Base-by-base conservation (phyloP, 2,113 vertebrate genomes). In the Calyptommatus sinebrachiatus region DNA sequence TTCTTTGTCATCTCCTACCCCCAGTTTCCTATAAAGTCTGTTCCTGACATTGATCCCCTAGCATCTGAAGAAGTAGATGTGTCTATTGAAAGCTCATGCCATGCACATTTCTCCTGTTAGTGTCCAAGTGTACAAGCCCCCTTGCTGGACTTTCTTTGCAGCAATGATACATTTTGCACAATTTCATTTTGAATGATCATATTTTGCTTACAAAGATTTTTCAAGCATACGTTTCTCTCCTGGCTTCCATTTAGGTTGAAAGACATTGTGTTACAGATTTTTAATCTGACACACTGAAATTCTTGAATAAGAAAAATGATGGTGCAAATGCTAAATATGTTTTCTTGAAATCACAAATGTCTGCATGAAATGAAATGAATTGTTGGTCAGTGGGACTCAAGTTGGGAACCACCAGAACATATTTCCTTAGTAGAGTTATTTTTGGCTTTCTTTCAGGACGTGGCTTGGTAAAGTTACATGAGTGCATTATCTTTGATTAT, bases 391-490 rank as follows among this genome's bases (percentile, higher is more conserved):
- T 50, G 70, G 60, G 28, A 65, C 53, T 16, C 48, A 50, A 50
- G 8, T 28, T 29, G 35, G 29, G 29, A 66, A 80, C 73, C 60
- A 73, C 73, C 53, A 73, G 22, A 22, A 65, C 12, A 53, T 80
- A 7, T 10, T 73, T 41, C 62, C 24, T 11, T 8, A 48, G 22
- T 45, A 50, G 50, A 18, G 7, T 31, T 31, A 31, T 14, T 63
- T 8, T 66, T 66, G 35, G 22, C 71, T 62, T 80, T 22, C n/a
- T 48, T 65, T 20, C 50, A 73, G 28, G 14, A 53, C 66, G 12
- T 73, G 70, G 45, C 60, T 73, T 80, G 78, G 71, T 29, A 53
- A 41, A 72, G 69, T 79, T 80, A 66, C 46, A 20, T 46, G 41
- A 22, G 35, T 57, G 14, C 16, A 18, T n/a, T 41, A 66, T 73